Base-by-base conservation (phyloP, 1,140 invertebrate genomes). In the Aricia agestis region DNA sequence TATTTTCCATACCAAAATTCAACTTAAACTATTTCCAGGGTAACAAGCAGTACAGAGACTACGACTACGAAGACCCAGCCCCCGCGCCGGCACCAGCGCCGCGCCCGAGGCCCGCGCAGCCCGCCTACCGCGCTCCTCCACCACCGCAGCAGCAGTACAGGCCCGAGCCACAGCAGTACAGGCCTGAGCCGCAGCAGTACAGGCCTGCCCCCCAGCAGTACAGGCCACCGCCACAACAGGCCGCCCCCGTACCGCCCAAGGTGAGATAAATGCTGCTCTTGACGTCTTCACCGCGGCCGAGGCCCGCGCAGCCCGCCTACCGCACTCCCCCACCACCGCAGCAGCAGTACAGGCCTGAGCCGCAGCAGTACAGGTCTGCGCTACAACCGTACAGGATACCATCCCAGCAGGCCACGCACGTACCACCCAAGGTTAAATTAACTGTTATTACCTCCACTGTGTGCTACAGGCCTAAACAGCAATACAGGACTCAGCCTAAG, bases 11-110 rank as follows among this genome's bases (percentile, higher is more conserved):
- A 52, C 13, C 13, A 52, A 52, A 52, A 0, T 52, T 13, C 45
- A 1, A 9, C 45, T 36, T 6, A 6, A 36, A 36, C 36, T 7
- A 36, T 7, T 36, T 36, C 36, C 36, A 36, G 36, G 36, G 36
- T 36, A 75, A 36, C 80, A 74, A 32, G 70, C 75, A 59, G 70
- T 63, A 6, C 81, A 80, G 74, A 58, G 92, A 94, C 76, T 86
- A 90, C 72, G 76, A 85, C 84, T 92, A 93, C 80, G 90, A 92
- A 76, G 85, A 93, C 74, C 83, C 85, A 0, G 82, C 82, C 2
- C 85, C 72, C 7, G 73, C 61, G 74, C 76, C 71, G 63, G 75
- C 68, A 66, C 78, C 75, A 69, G 77, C 74, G 68, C 75, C 76
- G 76, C 81, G 74, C 67, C 82, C 70, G 19, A 72, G 69, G 69